phyloP scores from a whole-genome alignment of 2,113 vertebrate species.

The Fregetta grallaria region DNA sequence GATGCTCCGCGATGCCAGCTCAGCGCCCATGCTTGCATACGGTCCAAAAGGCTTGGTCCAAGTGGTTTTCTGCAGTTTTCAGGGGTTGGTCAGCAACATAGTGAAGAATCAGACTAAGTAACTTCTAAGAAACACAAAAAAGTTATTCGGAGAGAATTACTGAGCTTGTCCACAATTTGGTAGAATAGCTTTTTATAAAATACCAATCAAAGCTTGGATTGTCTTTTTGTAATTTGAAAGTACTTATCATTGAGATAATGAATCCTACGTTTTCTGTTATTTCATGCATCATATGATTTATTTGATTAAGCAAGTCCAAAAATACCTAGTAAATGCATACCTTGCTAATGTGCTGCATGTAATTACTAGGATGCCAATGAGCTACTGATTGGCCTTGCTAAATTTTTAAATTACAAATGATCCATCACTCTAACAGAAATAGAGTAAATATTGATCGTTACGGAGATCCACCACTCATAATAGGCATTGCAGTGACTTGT shows the following conservation, averaged over 20 bases:
- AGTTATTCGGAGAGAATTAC: neutral
- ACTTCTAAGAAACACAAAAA: neutral
- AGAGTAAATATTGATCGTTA: slow-evolving; percentile 44
- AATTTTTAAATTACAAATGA: slow-evolving; percentile 22
- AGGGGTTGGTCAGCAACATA: too few species aligned
- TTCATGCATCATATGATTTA: neutral
- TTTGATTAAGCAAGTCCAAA: slow-evolving; percentile 27
- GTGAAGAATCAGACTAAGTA: neutral
- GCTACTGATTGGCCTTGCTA: slow-evolving; percentile 7
- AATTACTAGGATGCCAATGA: slow-evolving; percentile 32
- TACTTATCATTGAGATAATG: neutral
- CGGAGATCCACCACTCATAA: neutral
- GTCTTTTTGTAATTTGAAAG: neutral
- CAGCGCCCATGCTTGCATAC: rapidly evolving
- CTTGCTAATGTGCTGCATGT: neutral
- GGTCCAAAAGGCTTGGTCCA: neutral
- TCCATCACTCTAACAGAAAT: neutral
- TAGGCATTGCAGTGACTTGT: neutral
- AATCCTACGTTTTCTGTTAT: neutral
- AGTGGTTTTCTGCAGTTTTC: neutral
- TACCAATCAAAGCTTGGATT: neutral
- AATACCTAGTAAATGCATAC: neutral
- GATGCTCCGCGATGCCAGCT: rapidly evolving
- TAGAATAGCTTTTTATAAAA: neutral
- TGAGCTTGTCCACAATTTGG: neutral